Evolutionary conservation across 2,113 vertebrate species (phyloP).

Genomic region (Agapornis roseicollis): DNA sequence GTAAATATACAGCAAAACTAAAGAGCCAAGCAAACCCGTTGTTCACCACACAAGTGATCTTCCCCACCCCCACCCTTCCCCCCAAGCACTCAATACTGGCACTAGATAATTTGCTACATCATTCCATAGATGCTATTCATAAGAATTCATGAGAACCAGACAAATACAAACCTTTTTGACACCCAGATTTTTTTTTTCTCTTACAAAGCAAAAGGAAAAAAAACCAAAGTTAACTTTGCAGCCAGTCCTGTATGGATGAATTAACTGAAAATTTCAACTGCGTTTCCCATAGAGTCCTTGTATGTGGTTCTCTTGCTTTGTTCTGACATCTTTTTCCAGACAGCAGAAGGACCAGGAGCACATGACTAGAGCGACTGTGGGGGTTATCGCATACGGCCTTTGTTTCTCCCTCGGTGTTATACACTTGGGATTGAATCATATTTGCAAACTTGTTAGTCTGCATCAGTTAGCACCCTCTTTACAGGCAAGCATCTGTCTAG

Average conservation of each 20-base stretch:
- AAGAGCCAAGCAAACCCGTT: neutral
- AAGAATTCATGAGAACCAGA: neutral
- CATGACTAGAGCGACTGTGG: slow-evolving; percentile 46
- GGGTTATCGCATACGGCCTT: slow-evolving; percentile 56
- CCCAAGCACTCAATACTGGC: neutral
- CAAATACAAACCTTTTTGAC: neutral
- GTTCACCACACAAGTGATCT: neutral
- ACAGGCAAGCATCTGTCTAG: slow-evolving; percentile 26
- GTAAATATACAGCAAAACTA: neutral
- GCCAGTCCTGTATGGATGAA: neutral
- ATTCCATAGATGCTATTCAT: neutral
- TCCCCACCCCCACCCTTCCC: fast-evolving
- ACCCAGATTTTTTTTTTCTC: neutral
- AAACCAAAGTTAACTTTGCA: neutral
- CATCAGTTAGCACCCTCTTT: slow-evolving; percentile 43
- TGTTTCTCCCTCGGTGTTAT: slow-evolving; percentile 29
- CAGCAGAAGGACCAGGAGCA: slow-evolving; percentile 60
- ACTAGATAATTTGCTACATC: neutral
- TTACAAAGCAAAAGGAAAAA: neutral
- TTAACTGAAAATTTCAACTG: neutral
- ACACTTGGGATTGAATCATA: slow-evolving; percentile 41
- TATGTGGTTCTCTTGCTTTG: slow-evolving; percentile 36
- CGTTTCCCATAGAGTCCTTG: slow-evolving; percentile 12
- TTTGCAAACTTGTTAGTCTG: slow-evolving; percentile 63
- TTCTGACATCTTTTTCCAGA: slow-evolving; percentile 60